These are phyloP conservation scores for Antheraea assamensis DNA, from an alignment of 2,888 invertebrate species.

Conservation along the genomic window DNA sequence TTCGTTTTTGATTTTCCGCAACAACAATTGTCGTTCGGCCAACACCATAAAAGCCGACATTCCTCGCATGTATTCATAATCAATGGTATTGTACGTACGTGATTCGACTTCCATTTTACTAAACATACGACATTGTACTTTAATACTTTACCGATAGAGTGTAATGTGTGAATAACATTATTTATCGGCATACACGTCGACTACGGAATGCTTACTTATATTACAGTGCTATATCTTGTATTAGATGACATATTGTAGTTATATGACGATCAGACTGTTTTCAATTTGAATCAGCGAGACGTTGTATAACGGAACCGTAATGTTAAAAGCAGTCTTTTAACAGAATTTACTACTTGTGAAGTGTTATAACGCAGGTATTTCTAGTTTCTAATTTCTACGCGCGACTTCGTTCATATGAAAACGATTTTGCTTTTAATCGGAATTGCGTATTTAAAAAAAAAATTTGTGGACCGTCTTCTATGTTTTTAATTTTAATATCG, in stretches of 20 bases:
- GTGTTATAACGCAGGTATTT: too few species aligned
- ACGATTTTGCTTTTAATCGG: too few species aligned
- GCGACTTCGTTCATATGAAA: too few species aligned
- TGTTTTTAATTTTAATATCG: too few species aligned
- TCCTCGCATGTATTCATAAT: constrained; percentile 25
- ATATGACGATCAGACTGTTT: background rate
- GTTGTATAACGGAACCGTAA: background rate
- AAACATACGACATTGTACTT: background rate
- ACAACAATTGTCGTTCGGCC: background rate
- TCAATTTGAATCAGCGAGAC: background rate
- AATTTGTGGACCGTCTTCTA: too few species aligned
- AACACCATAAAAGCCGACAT: constrained; percentile 19
- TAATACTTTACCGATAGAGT: background rate
- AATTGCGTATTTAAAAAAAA: too few species aligned
- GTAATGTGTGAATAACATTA: background rate
- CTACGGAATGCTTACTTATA: constrained; percentile 6
- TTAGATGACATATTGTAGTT: background rate
- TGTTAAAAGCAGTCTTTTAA: too few species aligned
- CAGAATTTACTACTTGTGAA: too few species aligned
- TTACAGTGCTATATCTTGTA: background rate
- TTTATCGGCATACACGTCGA: background rate
- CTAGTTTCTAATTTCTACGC: too few species aligned
- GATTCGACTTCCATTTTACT: background rate
- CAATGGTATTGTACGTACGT: constrained; percentile 24
- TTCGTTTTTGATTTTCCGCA: background rate